phyloP scores from a whole-genome alignment of 2,797 vertebrate genomes.

The Synaphobranchus kaupii region DNA sequence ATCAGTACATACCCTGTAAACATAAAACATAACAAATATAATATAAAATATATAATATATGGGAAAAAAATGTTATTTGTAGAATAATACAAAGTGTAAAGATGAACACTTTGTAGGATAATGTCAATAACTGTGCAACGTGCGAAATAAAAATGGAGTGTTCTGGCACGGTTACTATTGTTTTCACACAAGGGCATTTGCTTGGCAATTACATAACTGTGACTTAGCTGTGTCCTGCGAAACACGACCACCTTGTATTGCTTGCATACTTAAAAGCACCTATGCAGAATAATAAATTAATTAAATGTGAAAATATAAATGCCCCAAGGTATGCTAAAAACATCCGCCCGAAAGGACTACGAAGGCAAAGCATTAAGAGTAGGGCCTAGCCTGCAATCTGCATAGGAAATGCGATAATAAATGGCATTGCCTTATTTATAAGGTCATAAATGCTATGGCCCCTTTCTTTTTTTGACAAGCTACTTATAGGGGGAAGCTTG shows the following conservation, averaged over 20 bases:
- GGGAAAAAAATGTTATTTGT: not conserved
- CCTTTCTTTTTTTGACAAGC: slow-evolving; percentile 29
- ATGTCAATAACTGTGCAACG: not conserved
- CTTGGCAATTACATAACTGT: not conserved
- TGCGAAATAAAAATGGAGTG: not conserved
- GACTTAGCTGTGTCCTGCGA: not conserved
- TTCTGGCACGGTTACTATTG: not conserved
- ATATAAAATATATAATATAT: not conserved
- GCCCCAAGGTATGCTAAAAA: slow-evolving; percentile 26
- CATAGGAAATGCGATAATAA: slow-evolving; percentile 36
- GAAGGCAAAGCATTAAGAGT: slow-evolving; percentile 3
- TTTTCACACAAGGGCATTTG: not conserved
- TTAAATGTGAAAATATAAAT: slow-evolving; percentile 30
- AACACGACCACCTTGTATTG: not conserved
- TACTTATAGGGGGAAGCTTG: slow-evolving; percentile 25
- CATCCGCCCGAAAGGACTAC: slow-evolving; percentile 11
- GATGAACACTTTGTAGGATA: not conserved
- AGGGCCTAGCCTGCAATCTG: slow-evolving; percentile 15
- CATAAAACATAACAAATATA: no score
- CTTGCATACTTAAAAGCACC: slow-evolving; percentile 2
- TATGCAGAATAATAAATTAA: slow-evolving; percentile 20
- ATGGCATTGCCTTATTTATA: slow-evolving; percentile 30
- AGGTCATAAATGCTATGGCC: slow-evolving; percentile 29
- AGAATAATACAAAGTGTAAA: not conserved
- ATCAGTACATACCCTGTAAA: not conserved